These are phyloP conservation scores for Dendrolimus punctatus DNA, from an alignment of 1,140 invertebrate genomes.

Conservation along the genomic window DNA sequence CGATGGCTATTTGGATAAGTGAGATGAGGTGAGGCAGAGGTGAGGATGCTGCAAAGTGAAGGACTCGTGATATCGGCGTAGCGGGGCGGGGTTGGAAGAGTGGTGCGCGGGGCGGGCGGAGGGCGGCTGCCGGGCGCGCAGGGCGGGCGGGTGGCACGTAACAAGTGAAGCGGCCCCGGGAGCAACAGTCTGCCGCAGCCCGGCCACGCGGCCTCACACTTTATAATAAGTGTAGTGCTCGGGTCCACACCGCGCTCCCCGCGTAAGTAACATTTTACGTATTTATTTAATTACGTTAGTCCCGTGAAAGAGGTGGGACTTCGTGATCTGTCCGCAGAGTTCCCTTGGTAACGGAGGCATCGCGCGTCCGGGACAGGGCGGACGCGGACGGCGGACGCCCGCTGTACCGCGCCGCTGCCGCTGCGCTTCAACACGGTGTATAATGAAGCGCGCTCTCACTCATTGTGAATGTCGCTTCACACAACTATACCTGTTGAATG, in stretches of 20 bases:
- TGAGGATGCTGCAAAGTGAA: slow-evolving; percentile 58
- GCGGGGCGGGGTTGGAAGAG: slow-evolving; percentile 48
- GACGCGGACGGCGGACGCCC: background rate
- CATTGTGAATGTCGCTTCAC: slow-evolving; percentile 32
- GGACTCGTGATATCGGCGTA: slow-evolving; percentile 56
- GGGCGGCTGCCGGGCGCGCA: slow-evolving; percentile 28
- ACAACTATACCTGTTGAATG: slow-evolving; percentile 57
- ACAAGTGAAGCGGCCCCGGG: slow-evolving; percentile 67
- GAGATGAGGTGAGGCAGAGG: slow-evolving; percentile 16
- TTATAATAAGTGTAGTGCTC: slow-evolving; percentile 33
- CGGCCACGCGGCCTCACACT: slow-evolving; percentile 60
- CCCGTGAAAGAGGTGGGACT: slow-evolving; percentile 2
- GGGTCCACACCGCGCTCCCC: slow-evolving; percentile 31
- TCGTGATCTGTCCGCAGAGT: slow-evolving; percentile 2
- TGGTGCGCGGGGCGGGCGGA: slow-evolving; percentile 28
- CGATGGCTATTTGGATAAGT: slow-evolving; percentile 17
- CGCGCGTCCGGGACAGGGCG: background rate
- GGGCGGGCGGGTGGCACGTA: slow-evolving; percentile 59
- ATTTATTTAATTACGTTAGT: slow-evolving; percentile 35
- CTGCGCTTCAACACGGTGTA: background rate
- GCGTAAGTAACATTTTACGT: slow-evolving; percentile 52
- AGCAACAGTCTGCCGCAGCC: slow-evolving; percentile 69
- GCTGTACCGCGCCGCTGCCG: background rate
- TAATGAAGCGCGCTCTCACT: slow-evolving; percentile 16
- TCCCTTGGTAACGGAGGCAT: too few species aligned